Conservation (phyloP, 2,888 invertebrate species). For the Eilema depressum region DNA sequence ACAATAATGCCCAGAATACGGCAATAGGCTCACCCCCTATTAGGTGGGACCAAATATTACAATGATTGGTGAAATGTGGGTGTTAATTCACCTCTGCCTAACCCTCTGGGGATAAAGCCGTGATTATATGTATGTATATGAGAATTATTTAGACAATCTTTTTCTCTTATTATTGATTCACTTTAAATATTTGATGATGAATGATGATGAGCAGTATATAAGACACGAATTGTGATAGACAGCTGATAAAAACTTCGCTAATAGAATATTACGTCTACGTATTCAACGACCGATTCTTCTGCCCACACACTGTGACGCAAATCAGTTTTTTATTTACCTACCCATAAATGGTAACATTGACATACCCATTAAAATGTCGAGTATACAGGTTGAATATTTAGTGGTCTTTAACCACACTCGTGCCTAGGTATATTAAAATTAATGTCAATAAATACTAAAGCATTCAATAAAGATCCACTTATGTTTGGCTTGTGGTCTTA, state of each 20-base stretch:
- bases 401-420: neutral
- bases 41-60: too few species aligned
- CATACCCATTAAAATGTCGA: constrained; percentile 30
- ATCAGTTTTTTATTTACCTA: constrained; percentile 32
- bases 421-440: neutral
- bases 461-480: neutral
- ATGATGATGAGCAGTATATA: neutral
- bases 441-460: neutral
- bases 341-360: constrained; percentile 31
- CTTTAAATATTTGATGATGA: neutral
- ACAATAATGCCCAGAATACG: too few species aligned
- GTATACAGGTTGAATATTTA: constrained; percentile 20
- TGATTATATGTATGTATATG: too few species aligned
- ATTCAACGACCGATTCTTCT: constrained; percentile 39
- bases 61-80: too few species aligned
- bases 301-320: constrained; percentile 34
- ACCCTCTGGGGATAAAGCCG: too few species aligned
- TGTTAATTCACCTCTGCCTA: too few species aligned
- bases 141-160: neutral
- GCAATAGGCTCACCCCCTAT: too few species aligned
- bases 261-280: constrained; percentile 20
- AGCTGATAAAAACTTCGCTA: neutral
- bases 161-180: neutral
- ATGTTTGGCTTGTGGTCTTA: neutral
- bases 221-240: neutral